Evolutionary conservation across 2,797 vertebrate species (phyloP).

Genomic region (Sylvia borin): DNA sequence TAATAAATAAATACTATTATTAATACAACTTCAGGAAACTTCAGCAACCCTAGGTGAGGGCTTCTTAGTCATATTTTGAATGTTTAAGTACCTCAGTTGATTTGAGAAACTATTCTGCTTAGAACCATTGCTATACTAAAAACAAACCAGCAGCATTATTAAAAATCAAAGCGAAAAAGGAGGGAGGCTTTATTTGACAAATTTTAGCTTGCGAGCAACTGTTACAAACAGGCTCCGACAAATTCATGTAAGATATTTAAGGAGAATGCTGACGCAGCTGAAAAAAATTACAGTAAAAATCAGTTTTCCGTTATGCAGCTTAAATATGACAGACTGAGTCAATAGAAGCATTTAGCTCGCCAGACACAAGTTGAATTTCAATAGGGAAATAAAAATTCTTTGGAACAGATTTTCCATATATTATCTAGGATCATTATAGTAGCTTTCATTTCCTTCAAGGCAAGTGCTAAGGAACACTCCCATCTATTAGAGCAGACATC

Average conservation of each 20-base stretch:
- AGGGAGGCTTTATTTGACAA: background rate
- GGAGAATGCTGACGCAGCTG: conserved; percentile 25
- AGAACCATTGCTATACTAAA: background rate
- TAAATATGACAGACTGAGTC: conserved; percentile 56
- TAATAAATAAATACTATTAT: background rate
- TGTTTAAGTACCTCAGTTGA: background rate
- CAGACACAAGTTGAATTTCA: conserved; percentile 35
- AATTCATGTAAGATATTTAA: background rate
- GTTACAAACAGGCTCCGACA: background rate
- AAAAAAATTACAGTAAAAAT: conserved; percentile 48
- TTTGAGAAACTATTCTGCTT: background rate
- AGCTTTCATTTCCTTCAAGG: conserved; percentile 53
- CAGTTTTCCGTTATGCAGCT: conserved; percentile 47
- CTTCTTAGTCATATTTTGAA: background rate
- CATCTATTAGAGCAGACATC: background rate
- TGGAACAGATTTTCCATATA: background rate
- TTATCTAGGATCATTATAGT: background rate
- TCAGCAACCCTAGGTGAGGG: background rate
- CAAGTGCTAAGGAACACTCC: background rate
- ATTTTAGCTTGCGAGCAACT: background rate
- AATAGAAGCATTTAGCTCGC: conserved; percentile 30
- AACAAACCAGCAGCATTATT: background rate
- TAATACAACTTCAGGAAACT: background rate
- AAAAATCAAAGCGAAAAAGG: background rate
- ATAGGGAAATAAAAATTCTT: conserved; percentile 19